phyloP scores from a whole-genome alignment of 2,888 invertebrate species.

The Aspidapion aeneum region DNA sequence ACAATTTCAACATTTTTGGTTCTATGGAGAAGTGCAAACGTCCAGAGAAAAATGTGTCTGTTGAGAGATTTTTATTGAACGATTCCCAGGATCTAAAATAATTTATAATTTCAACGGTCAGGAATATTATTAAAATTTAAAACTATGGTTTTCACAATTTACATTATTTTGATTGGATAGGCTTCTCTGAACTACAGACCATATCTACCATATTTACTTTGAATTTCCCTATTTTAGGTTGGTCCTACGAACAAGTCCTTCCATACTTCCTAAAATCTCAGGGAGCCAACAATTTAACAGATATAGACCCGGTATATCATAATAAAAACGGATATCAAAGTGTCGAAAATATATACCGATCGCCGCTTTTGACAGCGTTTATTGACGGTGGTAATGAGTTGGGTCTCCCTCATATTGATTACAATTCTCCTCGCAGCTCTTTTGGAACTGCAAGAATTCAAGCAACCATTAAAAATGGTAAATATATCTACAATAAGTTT shows the following conservation, averaged over 20 bases:
- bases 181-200: no score
- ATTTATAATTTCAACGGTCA: no score
- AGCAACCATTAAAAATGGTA: constrained; percentile 44
- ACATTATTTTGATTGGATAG: no score
- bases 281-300: constrained; percentile 29
- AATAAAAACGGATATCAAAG: constrained; percentile 58
- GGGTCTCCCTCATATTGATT: constrained; percentile 48
- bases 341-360: constrained; percentile 56
- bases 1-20: no score
- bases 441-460: constrained; percentile 46
- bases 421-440: constrained; percentile 39
- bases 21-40: no score
- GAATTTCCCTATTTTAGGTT: constrained; percentile 55
- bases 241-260: constrained; percentile 55
- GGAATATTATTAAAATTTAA: no score
- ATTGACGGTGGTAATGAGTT: constrained; percentile 42
- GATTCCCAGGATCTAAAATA: no score
- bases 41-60: no score
- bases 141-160: no score
- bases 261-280: constrained; percentile 52
- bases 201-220: no score
- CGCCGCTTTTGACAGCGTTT: constrained; percentile 42
- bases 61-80: no score
- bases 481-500: no score
- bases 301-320: constrained; percentile 51